Percentiles rank a stretch among this genome's conserved stretches.
These are phyloP conservation scores for Ashinkailepas kermadecensis DNA, from an alignment of 2,888 invertebrate species.

Conservation along the genomic window DNA sequence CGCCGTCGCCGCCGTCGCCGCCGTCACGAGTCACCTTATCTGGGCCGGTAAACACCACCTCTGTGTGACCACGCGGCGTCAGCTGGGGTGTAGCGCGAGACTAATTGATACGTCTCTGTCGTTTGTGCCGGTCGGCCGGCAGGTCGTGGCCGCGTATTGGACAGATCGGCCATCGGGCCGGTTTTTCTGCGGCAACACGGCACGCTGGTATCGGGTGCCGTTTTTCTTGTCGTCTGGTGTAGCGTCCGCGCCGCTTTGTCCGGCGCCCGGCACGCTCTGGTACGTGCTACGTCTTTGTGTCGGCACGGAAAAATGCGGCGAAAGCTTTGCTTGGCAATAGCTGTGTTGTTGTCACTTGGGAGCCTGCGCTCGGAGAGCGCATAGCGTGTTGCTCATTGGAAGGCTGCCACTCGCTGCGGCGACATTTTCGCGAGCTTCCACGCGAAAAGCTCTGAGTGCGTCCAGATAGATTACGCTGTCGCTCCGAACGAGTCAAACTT, in stretches of 20 bases:
- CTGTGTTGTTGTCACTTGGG: no score
- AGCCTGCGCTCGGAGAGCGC: no score
- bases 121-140: background rate
- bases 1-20: background rate
- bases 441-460: no score
- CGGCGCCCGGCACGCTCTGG: background rate
- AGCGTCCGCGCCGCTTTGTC: background rate
- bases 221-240: background rate
- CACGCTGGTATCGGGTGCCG: background rate
- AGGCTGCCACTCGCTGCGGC: no score
- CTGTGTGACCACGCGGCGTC: background rate
- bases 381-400: no score
- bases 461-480: no score
- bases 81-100: background rate
- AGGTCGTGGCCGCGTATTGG: background rate
- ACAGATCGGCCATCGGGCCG: background rate
- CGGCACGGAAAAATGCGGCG: no score
- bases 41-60: background rate
- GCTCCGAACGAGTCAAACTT: no score
- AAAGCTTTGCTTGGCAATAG: no score
- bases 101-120: background rate
- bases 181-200: no score
- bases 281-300: no score
- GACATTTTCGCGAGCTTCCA: no score
- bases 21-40: background rate